Evolutionary conservation across 2,888 invertebrate genomes (phyloP).

Genomic region (Andrena fulva): DNA sequence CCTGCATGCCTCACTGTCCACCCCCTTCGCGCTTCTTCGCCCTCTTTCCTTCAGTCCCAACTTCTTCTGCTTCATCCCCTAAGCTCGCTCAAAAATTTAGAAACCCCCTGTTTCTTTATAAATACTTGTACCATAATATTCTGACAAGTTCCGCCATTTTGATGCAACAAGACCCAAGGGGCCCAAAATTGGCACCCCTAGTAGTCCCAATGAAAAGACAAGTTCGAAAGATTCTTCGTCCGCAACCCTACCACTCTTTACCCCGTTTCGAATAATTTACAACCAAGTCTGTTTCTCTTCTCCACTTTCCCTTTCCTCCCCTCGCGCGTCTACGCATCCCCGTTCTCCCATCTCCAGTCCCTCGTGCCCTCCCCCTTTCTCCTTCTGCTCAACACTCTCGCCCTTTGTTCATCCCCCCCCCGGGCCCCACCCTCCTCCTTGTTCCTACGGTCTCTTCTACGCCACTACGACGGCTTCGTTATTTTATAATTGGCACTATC

Average conservation of each 20-base stretch:
- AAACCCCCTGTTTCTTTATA: no score
- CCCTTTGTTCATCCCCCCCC: slow-evolving; percentile 17
- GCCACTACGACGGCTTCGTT: slow-evolving; percentile 75
- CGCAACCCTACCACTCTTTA: neutral
- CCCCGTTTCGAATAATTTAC: slow-evolving; percentile 7
- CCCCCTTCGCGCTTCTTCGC: slow-evolving; percentile 12
- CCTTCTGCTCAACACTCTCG: neutral
- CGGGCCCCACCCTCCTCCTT: slow-evolving; percentile 22
- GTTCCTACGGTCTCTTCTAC: slow-evolving; percentile 57
- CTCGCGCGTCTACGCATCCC: neutral
- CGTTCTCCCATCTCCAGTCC: neutral
- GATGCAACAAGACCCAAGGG: no score
- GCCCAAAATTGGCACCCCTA: no score
- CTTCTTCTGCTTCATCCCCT: neutral
- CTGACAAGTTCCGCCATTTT: no score
- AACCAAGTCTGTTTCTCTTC: slow-evolving; percentile 1
- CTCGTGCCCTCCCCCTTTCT: neutral
- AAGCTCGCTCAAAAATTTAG: neutral
- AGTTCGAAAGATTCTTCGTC: no score
- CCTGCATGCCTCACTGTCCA: slow-evolving; percentile 27
- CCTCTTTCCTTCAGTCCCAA: neutral
- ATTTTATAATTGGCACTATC: slow-evolving; percentile 83
- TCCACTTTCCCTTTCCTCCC: slow-evolving; percentile 13
- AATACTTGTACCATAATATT: no score
- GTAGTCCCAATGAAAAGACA: no score